A percentile compares a stretch with the other conserved stretches of the same genome.
Evolutionary conservation across 2,113 vertebrate species (phyloP).

Genomic region (Accipiter virgatus): DNA sequence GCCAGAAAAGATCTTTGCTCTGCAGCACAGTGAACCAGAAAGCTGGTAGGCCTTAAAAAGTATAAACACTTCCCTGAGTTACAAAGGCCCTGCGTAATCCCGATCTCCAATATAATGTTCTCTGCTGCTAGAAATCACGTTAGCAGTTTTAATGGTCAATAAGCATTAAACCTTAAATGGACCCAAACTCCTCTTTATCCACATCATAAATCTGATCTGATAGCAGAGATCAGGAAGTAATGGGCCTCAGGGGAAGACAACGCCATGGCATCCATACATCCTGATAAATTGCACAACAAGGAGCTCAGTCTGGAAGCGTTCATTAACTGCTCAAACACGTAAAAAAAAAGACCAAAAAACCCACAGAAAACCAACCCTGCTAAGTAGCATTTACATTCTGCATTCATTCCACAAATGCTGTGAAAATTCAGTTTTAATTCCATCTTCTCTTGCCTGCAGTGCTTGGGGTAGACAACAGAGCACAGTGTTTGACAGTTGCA

Average conservation of each 20-base stretch:
- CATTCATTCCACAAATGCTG: not conserved
- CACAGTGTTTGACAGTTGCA: not conserved
- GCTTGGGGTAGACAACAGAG: not conserved
- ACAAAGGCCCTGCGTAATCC: not conserved
- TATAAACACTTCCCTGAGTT: not conserved
- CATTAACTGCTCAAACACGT: not conserved
- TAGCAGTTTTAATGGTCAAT: not conserved
- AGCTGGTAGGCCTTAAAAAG: not conserved
- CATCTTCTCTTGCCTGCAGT: not conserved
- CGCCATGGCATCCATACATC: not conserved
- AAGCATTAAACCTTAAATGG: constrained; percentile 16
- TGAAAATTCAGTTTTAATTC: not conserved
- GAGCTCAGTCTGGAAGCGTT: not conserved
- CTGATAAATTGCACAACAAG: not conserved
- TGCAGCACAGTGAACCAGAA: not conserved
- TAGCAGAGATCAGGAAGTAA: not conserved
- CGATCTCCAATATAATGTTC: not conserved
- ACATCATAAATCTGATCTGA: not conserved
- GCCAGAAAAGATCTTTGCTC: not conserved
- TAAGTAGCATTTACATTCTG: not conserved
- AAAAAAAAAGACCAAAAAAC: rapidly evolving
- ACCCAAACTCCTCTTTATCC: constrained; percentile 1
- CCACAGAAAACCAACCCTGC: not conserved
- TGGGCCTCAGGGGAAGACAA: not conserved
- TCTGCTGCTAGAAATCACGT: constrained; percentile 3